Percentiles rank a stretch among this genome's conserved stretches.
Conservation (phyloP, 1,140 invertebrate species). For the Lordiphosa mommai region DNA sequence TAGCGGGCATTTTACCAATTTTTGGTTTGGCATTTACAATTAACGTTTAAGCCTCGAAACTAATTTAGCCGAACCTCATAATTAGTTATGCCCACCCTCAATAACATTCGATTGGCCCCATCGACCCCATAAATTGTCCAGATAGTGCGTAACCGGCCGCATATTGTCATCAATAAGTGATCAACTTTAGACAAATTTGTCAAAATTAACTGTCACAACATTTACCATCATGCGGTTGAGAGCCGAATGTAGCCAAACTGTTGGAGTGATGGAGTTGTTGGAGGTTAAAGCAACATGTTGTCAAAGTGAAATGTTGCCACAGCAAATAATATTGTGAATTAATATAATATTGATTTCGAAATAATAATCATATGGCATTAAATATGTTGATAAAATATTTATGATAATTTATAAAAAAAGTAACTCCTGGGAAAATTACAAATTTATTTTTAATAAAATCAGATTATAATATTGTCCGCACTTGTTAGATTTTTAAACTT, state of each 20-base stretch:
- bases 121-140: constrained; percentile 38
- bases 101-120: constrained; percentile 50
- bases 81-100: constrained; percentile 52
- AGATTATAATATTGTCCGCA: no score
- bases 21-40: constrained; percentile 35
- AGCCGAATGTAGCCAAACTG: neutral
- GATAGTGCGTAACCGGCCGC: constrained; percentile 10
- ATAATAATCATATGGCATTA: no score
- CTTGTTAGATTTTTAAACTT: no score
- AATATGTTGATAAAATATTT: no score
- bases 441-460: no score
- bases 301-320: neutral
- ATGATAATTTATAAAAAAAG: no score
- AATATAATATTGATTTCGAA: no score
- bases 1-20: constrained; percentile 15
- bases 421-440: no score
- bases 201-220: constrained; percentile 66
- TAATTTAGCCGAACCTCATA: constrained; percentile 62
- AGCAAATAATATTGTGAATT: neutral
- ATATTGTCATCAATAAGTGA: constrained; percentile 65
- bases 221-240: constrained; percentile 52
- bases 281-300: neutral
- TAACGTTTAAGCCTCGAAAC: constrained; percentile 39
- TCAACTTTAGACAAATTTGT: constrained; percentile 65
- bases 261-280: neutral